Evolutionary conservation across 2,113 vertebrate species (phyloP).

Genomic region (Ciconia maguari): DNA sequence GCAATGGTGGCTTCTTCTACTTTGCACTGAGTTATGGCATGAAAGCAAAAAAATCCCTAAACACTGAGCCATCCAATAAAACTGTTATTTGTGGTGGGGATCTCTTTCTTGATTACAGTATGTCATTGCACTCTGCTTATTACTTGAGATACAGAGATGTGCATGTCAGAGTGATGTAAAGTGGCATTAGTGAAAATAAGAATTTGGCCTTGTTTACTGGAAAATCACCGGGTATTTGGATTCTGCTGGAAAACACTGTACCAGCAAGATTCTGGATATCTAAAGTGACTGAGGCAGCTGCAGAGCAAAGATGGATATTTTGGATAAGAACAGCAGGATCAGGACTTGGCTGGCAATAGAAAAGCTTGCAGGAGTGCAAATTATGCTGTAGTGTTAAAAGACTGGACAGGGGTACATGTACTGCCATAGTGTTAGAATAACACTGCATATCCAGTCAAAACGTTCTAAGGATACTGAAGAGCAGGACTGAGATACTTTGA

Average conservation of each 20-base stretch:
- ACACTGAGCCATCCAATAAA: background rate
- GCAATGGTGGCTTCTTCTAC: background rate
- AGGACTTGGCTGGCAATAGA: background rate
- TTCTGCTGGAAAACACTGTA: background rate
- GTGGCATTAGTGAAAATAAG: background rate
- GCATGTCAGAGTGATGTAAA: background rate
- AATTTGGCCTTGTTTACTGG: background rate
- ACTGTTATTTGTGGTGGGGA: background rate
- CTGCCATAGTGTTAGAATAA: background rate
- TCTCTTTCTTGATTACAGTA: background rate
- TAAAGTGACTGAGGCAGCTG: background rate
- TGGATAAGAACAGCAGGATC: background rate
- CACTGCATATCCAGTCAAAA: background rate
- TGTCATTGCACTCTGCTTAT: background rate
- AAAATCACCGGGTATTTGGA: background rate
- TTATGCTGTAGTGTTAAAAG: background rate
- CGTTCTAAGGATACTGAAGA: background rate
- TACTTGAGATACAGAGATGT: background rate
- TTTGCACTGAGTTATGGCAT: background rate
- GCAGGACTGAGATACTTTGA: background rate
- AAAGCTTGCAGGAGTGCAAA: background rate
- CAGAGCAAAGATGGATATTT: background rate
- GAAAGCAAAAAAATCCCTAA: background rate
- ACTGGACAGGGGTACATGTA: background rate
- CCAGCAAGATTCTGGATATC: background rate